Evolutionary conservation across 2,888 invertebrate species (phyloP).

Genomic region (Lamellibrachia satsuma): DNA sequence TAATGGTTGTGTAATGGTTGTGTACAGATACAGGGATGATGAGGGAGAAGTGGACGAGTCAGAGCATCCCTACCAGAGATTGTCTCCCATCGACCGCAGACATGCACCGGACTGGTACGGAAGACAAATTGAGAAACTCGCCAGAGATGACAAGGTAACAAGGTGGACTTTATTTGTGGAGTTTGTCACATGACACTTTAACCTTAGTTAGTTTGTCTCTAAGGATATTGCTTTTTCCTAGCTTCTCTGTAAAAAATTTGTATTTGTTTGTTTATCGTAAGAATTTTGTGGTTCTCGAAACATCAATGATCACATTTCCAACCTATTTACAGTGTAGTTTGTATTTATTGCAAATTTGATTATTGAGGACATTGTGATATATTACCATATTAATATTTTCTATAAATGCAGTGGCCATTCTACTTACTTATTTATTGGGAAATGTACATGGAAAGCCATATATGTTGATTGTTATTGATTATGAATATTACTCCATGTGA

Average conservation of each 20-base stretch:
- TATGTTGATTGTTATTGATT: not conserved
- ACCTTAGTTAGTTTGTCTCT: not conserved
- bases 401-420: too few relatives aligned
- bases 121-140: constrained; percentile 49
- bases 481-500: not conserved
- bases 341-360: too few relatives aligned
- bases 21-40: constrained; percentile 30
- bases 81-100: constrained; percentile 30
- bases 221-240: too few relatives aligned
- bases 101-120: constrained; percentile 54
- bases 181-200: not conserved
- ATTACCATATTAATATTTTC: too few relatives aligned
- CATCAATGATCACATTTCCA: too few relatives aligned
- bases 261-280: constrained; percentile 8
- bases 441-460: not conserved
- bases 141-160: constrained; percentile 45
- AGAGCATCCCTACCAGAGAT: constrained; percentile 29
- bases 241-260: not conserved
- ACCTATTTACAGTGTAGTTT: too few relatives aligned
- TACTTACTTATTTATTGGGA: too few relatives aligned
- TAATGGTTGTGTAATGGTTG: too few relatives aligned
- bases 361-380: too few relatives aligned
- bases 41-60: constrained; percentile 36
- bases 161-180: not conserved
- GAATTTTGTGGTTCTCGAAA: not conserved